phyloP scores from a whole-genome alignment of 2,113 vertebrate species.

The Passerina amoena region DNA sequence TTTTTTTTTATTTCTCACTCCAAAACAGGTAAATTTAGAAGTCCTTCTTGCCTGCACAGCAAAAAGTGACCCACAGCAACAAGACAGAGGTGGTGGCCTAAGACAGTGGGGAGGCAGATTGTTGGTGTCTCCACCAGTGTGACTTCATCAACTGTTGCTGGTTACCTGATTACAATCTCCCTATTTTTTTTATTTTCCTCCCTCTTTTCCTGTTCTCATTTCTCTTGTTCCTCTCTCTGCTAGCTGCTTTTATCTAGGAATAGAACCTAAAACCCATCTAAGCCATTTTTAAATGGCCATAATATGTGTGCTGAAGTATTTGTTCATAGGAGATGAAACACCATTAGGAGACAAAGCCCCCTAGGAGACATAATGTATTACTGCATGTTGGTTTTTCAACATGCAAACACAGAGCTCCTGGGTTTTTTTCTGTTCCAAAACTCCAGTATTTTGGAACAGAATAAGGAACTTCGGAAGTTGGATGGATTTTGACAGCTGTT shows the following conservation, averaged over 20 bases:
- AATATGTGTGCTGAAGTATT: background rate
- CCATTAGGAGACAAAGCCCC: background rate
- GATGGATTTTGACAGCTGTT: background rate
- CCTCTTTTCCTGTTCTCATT: background rate
- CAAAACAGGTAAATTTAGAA: background rate
- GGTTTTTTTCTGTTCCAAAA: background rate
- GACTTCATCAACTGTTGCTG: background rate
- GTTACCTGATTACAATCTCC: background rate
- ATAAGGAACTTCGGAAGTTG: background rate
- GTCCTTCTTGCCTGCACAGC: background rate
- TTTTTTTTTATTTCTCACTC: background rate
- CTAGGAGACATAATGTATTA: background rate
- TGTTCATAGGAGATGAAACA: background rate
- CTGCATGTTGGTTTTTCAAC: background rate
- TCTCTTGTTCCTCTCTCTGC: background rate
- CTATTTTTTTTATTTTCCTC: background rate
- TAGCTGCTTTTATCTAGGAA: background rate
- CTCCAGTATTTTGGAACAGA: background rate
- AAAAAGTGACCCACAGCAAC: background rate
- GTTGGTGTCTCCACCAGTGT: background rate
- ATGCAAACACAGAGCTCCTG: background rate
- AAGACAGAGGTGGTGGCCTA: background rate
- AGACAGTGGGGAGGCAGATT: background rate
- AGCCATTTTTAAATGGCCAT: background rate
- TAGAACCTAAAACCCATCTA: background rate